Conservation (phyloP, 2,113 vertebrate species). For the Choloepus hoffmanni region DNA sequence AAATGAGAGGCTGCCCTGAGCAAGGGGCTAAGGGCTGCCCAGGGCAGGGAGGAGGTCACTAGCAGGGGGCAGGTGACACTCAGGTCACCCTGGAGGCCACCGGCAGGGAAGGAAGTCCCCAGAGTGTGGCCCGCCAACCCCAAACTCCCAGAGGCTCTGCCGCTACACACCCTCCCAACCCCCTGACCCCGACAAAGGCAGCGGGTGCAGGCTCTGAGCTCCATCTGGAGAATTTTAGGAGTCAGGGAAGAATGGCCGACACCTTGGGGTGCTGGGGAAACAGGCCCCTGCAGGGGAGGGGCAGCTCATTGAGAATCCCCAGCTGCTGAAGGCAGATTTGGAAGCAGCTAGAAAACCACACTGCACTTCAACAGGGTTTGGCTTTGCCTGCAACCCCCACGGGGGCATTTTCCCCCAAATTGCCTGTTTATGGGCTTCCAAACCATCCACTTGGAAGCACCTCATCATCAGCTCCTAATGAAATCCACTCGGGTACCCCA, state of each 20-base stretch:
- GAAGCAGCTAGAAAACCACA: slow-evolving; percentile 5
- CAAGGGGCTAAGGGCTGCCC: too few species aligned
- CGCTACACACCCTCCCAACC: not conserved
- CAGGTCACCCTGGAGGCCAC: too few species aligned
- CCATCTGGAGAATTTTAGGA: not conserved
- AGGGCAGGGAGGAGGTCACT: fast-evolving
- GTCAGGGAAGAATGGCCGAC: not conserved
- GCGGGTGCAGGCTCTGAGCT: not conserved
- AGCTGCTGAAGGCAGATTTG: not conserved
- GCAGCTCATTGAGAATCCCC: not conserved
- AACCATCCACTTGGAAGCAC: not conserved
- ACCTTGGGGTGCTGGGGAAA: not conserved
- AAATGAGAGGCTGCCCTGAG: not conserved
- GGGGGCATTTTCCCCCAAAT: not conserved
- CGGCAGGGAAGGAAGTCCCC: not conserved
- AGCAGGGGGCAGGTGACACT: too few species aligned
- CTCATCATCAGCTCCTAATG: not conserved
- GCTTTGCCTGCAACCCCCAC: not conserved
- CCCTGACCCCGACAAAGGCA: not conserved
- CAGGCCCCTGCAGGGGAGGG: not conserved
- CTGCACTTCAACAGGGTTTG: not conserved
- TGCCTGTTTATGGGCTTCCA: not conserved
- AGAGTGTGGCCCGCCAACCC: fast-evolving
- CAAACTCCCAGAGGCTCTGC: not conserved
- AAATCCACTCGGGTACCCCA: not conserved